phyloP scores from a whole-genome alignment of 2,797 vertebrate species.

The Tauraco hartlaubi region DNA sequence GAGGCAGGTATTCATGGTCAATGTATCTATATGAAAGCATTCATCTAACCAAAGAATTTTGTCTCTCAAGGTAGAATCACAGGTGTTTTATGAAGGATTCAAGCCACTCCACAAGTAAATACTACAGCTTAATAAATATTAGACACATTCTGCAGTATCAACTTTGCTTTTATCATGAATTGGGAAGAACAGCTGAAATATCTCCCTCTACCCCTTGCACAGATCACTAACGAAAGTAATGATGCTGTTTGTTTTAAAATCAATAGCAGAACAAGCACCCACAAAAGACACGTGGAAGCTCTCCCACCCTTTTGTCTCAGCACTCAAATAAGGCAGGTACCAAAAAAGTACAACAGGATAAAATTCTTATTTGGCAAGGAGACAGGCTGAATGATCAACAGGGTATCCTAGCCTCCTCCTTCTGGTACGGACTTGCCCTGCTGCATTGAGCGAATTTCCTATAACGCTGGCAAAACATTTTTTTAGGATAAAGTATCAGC shows the following conservation, averaged over 20 bases:
- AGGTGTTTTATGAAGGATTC: neutral
- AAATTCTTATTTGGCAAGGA: neutral
- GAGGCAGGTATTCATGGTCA: neutral
- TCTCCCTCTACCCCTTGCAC: neutral
- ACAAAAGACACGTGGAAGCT: neutral
- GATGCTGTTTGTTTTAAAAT: neutral
- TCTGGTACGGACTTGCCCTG: neutral
- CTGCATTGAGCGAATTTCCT: neutral
- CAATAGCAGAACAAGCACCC: neutral
- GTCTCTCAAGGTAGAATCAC: neutral
- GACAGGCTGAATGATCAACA: neutral
- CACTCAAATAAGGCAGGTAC: neutral
- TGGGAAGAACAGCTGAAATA: neutral
- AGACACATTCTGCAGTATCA: neutral
- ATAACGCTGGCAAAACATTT: neutral
- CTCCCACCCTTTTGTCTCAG: neutral
- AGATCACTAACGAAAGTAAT: neutral
- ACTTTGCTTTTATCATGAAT: neutral
- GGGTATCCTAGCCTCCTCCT: neutral
- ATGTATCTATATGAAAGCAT: neutral
- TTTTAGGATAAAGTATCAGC: neutral
- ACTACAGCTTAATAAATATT: neutral
- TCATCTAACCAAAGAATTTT: neutral
- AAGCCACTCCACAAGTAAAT: neutral
- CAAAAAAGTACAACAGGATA: neutral